Evolutionary conservation across 2,888 invertebrate genomes (phyloP).

Genomic region (Ornithoptera priamus): DNA sequence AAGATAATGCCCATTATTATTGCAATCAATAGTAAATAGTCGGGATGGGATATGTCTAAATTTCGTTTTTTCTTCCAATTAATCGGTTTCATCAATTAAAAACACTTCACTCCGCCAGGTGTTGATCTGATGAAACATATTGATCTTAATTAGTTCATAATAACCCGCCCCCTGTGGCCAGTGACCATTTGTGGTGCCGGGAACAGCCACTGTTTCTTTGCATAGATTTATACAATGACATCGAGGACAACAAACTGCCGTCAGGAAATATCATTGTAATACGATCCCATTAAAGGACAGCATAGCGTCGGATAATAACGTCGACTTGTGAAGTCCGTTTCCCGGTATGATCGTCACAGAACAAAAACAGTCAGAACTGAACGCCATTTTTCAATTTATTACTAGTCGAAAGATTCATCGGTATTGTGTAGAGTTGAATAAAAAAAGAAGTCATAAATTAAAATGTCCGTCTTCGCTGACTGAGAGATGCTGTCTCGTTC

Average conservation of each 20-base stretch:
- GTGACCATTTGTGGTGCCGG: slow-evolving; percentile 39
- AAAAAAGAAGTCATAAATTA: slow-evolving; percentile 77
- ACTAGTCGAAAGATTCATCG: slow-evolving; percentile 76
- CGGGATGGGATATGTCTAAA: no score
- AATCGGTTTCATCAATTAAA: background rate
- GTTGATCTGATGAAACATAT: slow-evolving; percentile 63
- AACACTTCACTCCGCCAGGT: background rate
- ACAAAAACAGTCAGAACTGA: slow-evolving; percentile 67
- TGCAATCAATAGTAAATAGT: background rate
- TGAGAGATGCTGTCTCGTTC: slow-evolving; percentile 55
- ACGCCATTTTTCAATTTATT: slow-evolving; percentile 75
- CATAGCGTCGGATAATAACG: slow-evolving; percentile 57
- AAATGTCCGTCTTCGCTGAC: slow-evolving; percentile 67
- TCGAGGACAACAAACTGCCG: slow-evolving; percentile 51
- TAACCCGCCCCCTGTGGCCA: slow-evolving; percentile 58
- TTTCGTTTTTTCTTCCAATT: background rate
- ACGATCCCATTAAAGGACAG: slow-evolving; percentile 60
- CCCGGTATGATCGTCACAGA: slow-evolving; percentile 56
- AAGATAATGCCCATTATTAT: background rate
- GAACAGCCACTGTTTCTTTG: slow-evolving; percentile 50
- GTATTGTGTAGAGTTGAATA: slow-evolving; percentile 62
- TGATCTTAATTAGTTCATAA: slow-evolving; percentile 68
- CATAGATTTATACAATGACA: slow-evolving; percentile 54
- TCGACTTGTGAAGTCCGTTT: slow-evolving; percentile 78
- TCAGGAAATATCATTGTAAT: slow-evolving; percentile 65